Evolutionary conservation across 2,797 vertebrate genomes (phyloP).

Genomic region (Eurystomus glaucurus): DNA sequence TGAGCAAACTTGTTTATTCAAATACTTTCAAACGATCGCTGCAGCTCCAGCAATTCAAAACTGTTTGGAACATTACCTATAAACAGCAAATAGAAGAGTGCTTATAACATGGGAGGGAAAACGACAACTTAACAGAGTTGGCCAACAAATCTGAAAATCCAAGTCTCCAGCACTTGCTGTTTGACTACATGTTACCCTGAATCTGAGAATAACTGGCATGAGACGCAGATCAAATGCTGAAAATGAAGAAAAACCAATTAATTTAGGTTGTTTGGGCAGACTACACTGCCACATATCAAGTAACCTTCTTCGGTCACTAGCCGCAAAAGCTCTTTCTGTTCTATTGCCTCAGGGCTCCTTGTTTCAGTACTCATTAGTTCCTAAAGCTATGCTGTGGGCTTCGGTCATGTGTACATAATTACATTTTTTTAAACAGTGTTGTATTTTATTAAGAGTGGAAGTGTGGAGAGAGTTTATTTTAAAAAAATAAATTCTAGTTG

Average conservation of each 20-base stretch:
- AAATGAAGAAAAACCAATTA: too few species aligned
- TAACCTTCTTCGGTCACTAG: background rate
- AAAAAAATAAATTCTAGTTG: background rate
- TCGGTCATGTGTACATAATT: accelerated
- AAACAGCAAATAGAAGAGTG: background rate
- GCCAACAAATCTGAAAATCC: background rate
- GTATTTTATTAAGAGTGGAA: background rate
- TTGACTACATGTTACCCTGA: background rate
- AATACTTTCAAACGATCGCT: background rate
- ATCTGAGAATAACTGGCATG: background rate
- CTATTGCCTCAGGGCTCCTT: background rate
- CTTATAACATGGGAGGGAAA: background rate
- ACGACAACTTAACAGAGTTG: background rate
- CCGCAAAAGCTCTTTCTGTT: background rate
- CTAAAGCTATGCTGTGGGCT: background rate
- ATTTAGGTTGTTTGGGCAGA: too few species aligned
- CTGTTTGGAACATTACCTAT: background rate
- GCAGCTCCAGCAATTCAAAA: background rate
- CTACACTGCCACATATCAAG: too few species aligned
- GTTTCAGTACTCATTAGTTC: background rate
- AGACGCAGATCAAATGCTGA: background rate
- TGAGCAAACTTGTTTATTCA: background rate
- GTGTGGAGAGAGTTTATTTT: background rate
- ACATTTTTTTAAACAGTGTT: background rate
- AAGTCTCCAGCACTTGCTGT: background rate